Evolutionary conservation across 2,888 invertebrate species (phyloP).

Genomic region (Enchytraeus crypticus): DNA sequence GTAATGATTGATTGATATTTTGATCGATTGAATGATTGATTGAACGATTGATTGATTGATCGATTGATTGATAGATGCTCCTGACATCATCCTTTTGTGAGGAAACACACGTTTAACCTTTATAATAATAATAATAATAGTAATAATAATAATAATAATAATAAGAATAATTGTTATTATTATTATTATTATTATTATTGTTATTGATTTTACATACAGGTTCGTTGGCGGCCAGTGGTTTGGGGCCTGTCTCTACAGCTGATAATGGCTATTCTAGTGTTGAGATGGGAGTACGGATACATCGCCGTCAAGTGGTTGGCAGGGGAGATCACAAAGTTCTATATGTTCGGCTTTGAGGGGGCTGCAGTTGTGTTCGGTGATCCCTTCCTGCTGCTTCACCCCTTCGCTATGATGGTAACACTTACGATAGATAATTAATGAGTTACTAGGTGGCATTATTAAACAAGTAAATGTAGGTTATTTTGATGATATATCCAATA

Average conservation of each 20-base stretch:
- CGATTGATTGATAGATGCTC: too few relatives aligned
- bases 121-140: not conserved
- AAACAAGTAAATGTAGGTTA: too few relatives aligned
- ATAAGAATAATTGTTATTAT: too few relatives aligned
- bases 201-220: conserved; percentile 31
- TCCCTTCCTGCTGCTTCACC: conserved; percentile 49
- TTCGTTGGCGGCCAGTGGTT: conserved; percentile 64
- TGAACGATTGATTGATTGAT: too few relatives aligned
- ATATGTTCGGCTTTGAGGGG: conserved; percentile 70
- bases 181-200: not conserved
- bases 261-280: conserved; percentile 70
- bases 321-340: conserved; percentile 63
- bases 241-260: conserved; percentile 77
- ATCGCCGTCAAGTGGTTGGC: conserved; percentile 63
- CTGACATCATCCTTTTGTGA: too few relatives aligned
- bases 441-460: too few relatives aligned
- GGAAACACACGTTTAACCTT: too few relatives aligned
- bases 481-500: too few relatives aligned
- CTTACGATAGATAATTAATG: too few relatives aligned
- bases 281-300: conserved; percentile 73
- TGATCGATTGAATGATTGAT: too few relatives aligned
- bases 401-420: conserved; percentile 70
- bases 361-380: conserved; percentile 76
- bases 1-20: not conserved
- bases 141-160: not conserved